Conservation (phyloP, 2,888 invertebrate genomes). For the Hemicrepidius hirtus region DNA sequence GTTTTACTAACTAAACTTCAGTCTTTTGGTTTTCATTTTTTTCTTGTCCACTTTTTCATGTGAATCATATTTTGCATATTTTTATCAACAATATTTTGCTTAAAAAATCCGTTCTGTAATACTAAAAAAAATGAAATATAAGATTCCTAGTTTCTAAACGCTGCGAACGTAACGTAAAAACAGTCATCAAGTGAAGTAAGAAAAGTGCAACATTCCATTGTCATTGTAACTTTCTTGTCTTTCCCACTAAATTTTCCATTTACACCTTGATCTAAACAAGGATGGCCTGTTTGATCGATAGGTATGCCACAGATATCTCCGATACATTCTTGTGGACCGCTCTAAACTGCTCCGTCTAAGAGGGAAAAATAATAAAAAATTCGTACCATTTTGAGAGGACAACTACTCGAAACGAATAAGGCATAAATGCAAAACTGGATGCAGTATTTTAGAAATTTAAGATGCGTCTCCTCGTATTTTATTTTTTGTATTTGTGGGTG, state of each 20-base stretch:
- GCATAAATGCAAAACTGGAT: conserved; percentile 39
- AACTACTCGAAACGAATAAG: conserved; percentile 18
- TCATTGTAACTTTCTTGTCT: conserved; percentile 42
- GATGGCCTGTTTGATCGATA: conserved; percentile 48
- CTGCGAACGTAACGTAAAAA: background rate
- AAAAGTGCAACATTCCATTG: conserved; percentile 46
- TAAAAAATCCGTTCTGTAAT: too few relatives aligned
- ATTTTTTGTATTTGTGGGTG: conserved; percentile 48
- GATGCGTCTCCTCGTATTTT: conserved; percentile 35
- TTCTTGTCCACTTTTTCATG: too few relatives aligned
- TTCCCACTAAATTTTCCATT: conserved; percentile 42
- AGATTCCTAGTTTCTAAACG: background rate
- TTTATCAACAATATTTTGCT: too few relatives aligned
- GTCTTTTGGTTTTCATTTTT: too few relatives aligned
- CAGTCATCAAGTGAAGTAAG: conserved; percentile 27
- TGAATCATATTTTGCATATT: too few relatives aligned
- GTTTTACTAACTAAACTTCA: too few relatives aligned
- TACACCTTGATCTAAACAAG: conserved; percentile 43
- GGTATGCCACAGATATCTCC: conserved; percentile 48
- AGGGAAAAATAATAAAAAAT: conserved; percentile 21
- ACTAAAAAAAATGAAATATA: background rate
- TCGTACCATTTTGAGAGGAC: conserved; percentile 36
- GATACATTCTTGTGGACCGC: conserved; percentile 43
- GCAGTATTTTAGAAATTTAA: conserved; percentile 53
- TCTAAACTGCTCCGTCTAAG: conserved; percentile 21